Conservation (phyloP, 2,113 vertebrate genomes). For the Hepsetus odoe region DNA sequence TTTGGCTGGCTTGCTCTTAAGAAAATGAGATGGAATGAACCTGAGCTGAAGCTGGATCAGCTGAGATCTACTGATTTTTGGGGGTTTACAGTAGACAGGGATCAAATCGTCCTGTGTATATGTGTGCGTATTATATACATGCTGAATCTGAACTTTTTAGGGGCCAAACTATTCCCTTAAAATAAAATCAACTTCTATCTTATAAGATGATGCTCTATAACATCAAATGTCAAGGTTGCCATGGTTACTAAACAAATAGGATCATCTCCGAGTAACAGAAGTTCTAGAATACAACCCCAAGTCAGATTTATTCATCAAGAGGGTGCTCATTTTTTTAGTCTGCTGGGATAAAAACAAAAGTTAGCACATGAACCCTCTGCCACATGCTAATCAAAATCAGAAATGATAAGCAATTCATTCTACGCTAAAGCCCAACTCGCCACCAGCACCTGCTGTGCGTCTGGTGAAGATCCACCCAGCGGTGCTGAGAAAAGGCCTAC, state of each 20-base stretch:
- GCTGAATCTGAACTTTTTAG: too few species aligned
- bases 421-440: neutral
- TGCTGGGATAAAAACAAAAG: too few species aligned
- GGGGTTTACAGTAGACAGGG: neutral
- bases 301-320: too few species aligned
- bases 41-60: neutral
- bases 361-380: neutral
- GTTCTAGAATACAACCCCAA: too few species aligned
- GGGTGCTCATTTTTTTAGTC: neutral
- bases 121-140: too few species aligned
- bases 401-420: neutral
- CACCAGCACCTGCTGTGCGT: neutral
- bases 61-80: neutral
- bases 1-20: neutral
- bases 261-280: too few species aligned
- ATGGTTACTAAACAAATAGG: too few species aligned
- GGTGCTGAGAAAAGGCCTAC: slow-evolving; percentile 15
- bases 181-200: too few species aligned
- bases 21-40: slow-evolving; percentile 10
- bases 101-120: too few species aligned
- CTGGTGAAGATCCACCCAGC: neutral
- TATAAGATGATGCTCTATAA: too few species aligned
- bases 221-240: too few species aligned
- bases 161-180: too few species aligned
- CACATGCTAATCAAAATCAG: neutral